A percentile compares a stretch with the other conserved stretches of the same genome.
Evolutionary conservation across 2,113 vertebrate species (phyloP).

Genomic region (Pyrgilauda ruficollis): DNA sequence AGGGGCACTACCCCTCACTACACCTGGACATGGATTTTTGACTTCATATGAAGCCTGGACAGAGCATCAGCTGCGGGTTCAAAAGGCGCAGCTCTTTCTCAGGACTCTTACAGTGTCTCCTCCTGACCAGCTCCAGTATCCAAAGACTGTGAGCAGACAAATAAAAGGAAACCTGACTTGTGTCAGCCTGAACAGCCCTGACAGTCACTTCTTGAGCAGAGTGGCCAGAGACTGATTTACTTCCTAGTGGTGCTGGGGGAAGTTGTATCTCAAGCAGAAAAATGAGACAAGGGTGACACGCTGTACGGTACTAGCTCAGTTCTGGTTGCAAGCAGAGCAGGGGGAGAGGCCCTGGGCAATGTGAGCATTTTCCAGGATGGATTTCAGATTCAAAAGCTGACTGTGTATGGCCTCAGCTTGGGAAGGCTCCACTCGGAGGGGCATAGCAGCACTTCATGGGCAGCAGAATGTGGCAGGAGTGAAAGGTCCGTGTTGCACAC

Average conservation of each 20-base stretch:
- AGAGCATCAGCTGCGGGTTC: not conserved
- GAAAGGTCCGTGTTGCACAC: not conserved
- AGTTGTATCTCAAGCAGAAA: not conserved
- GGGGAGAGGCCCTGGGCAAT: not conserved
- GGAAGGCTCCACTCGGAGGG: not conserved
- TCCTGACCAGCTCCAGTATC: not conserved
- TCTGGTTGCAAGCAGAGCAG: not conserved
- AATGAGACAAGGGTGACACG: not conserved
- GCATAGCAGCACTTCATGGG: not conserved
- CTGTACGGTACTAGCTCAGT: not conserved
- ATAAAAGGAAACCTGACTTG: not conserved
- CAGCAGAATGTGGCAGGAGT: not conserved
- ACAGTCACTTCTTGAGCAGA: not conserved
- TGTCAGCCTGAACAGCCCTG: not conserved
- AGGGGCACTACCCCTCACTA: not conserved
- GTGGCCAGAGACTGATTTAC: not conserved
- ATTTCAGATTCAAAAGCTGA: not conserved
- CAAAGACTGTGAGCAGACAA: not conserved
- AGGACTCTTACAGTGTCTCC: not conserved
- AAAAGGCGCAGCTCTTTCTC: not conserved
- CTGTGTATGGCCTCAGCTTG: fast-evolving
- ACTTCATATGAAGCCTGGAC: not conserved
- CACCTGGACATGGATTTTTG: fast-evolving
- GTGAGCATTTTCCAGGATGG: not conserved
- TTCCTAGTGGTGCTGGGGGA: not conserved